Conservation (phyloP, 1,140 invertebrate genomes). For the Hestina assimilis region DNA sequence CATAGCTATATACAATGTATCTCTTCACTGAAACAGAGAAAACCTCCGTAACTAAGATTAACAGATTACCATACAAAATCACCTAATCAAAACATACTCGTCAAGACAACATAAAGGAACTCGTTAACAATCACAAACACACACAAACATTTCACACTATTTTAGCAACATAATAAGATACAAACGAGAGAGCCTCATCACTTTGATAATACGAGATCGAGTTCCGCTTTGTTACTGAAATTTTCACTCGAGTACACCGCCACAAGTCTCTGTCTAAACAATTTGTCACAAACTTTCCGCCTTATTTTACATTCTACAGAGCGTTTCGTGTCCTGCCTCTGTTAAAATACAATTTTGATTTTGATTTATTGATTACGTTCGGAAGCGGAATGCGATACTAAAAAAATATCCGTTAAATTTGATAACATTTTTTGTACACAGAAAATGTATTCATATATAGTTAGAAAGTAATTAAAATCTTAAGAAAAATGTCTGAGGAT, state of each 20-base stretch:
- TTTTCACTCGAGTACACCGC: neutral
- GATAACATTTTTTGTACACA: too few species aligned
- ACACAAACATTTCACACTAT: neutral
- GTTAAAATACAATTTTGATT: conserved; percentile 16
- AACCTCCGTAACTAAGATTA: too few species aligned
- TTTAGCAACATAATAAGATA: conserved; percentile 16
- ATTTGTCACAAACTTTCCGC: neutral
- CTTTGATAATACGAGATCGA: conserved; percentile 15
- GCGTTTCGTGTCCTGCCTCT: conserved; percentile 15
- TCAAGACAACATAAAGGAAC: neutral
- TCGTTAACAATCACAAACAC: neutral
- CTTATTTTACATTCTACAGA: neutral
- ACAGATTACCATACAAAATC: too few species aligned
- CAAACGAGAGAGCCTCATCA: conserved; percentile 37
- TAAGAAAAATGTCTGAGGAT: too few species aligned
- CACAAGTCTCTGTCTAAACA: neutral
- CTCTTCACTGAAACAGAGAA: too few species aligned
- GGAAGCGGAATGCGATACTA: conserved; percentile 13
- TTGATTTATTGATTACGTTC: conserved; percentile 24
- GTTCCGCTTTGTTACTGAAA: conserved; percentile 1
- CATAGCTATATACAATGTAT: too few species aligned
- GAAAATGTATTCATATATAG: too few species aligned
- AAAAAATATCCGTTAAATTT: conserved; percentile 20
- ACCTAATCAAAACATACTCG: too few species aligned
- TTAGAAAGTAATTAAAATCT: too few species aligned